phyloP scores from a whole-genome alignment of 1,140 invertebrate genomes.

The Dinoponera quadriceps region DNA sequence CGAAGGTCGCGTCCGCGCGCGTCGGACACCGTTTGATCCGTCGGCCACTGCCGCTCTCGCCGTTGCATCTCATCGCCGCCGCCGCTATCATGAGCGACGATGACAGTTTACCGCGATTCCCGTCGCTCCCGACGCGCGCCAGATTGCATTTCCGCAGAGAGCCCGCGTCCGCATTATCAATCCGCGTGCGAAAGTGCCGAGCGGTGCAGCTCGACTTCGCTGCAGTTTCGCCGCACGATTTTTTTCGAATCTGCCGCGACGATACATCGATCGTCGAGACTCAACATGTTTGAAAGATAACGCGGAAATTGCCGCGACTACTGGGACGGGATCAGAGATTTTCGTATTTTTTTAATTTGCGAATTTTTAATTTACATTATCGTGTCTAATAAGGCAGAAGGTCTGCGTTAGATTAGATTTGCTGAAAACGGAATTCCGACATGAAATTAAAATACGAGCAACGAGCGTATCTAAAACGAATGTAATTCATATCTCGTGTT shows the following conservation, averaged over 20 bases:
- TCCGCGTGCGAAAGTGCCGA: not conserved
- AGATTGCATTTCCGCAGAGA: constrained; percentile 14
- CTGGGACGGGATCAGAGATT: too few species aligned
- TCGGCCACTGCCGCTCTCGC: constrained; percentile 14
- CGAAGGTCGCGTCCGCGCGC: constrained; percentile 40
- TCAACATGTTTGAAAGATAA: too few species aligned
- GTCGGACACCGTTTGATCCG: constrained; percentile 5
- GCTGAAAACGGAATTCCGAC: too few species aligned
- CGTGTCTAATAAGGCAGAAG: too few species aligned
- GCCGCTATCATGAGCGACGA: not conserved
- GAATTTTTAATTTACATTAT: too few species aligned
- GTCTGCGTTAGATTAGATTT: too few species aligned
- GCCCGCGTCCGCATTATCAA: not conserved
- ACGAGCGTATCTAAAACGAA: too few species aligned
- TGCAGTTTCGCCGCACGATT: not conserved
- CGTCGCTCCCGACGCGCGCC: not conserved
- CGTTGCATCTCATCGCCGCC: constrained; percentile 13
- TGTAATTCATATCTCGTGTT: too few species aligned
- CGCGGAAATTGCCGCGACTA: too few species aligned
- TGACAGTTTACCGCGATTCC: not conserved
- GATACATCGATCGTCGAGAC: not conserved
- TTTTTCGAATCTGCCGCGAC: not conserved
- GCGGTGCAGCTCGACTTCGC: not conserved
- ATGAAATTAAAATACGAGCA: too few species aligned
- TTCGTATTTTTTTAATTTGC: too few species aligned